Evolutionary conservation across 1,140 invertebrate species (phyloP).

Genomic region (Drosophila melanica): DNA sequence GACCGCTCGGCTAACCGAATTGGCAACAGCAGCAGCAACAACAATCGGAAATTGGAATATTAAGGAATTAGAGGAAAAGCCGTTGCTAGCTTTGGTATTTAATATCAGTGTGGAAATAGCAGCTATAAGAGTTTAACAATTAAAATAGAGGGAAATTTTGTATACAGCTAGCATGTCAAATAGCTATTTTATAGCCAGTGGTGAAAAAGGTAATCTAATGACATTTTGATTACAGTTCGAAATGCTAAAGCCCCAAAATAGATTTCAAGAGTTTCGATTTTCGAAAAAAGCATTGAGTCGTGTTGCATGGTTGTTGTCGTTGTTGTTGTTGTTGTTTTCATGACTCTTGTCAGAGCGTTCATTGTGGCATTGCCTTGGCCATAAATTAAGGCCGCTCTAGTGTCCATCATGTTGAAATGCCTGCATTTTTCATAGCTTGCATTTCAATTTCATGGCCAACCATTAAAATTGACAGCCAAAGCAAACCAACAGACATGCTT

Average conservation of each 20-base stretch:
- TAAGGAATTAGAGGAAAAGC: background rate
- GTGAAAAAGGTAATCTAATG: conserved; percentile 53
- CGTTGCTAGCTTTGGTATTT: background rate
- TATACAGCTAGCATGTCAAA: background rate
- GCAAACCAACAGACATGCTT: conserved; percentile 19
- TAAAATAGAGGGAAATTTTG: conserved; percentile 24
- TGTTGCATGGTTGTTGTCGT: background rate
- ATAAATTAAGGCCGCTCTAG: conserved; percentile 70
- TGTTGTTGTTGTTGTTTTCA: conserved; percentile 20
- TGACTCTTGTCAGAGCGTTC: conserved; percentile 18
- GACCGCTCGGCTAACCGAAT: conserved; percentile 15
- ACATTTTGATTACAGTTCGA: conserved; percentile 70
- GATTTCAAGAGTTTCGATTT: conserved; percentile 41
- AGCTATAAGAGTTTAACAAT: conserved; percentile 24
- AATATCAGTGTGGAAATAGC: conserved; percentile 30
- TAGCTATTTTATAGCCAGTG: background rate
- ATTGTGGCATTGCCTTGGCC: conserved; percentile 50
- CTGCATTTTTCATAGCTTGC: conserved; percentile 78
- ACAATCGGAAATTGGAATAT: background rate
- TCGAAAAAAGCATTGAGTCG: conserved; percentile 25
- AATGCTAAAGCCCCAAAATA: conserved; percentile 34
- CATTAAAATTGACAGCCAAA: conserved; percentile 74
- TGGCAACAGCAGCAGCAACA: conserved; percentile 34
- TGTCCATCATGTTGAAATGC: conserved; percentile 81
- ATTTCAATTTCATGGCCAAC: conserved; percentile 77